Conservation (phyloP, 2,797 vertebrate genomes). For the Thamnophis elegans region DNA sequence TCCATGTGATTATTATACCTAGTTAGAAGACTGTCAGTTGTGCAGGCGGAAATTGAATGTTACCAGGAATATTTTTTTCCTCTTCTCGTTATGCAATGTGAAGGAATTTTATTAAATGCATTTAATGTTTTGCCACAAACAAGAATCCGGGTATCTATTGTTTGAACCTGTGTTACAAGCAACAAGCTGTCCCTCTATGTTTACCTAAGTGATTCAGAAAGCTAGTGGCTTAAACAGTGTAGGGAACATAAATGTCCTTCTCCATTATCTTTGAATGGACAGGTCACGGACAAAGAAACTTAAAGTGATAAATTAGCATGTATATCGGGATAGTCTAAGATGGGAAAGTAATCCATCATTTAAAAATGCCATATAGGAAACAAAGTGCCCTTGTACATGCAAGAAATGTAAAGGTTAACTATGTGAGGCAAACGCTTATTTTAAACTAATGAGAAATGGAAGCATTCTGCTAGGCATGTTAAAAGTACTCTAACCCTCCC, state of each 20-base stretch:
- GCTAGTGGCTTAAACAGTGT: not conserved
- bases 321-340: not conserved
- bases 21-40: not conserved
- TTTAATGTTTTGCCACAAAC: not conserved
- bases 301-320: not conserved
- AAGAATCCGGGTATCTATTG: not conserved
- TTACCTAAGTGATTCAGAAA: not conserved
- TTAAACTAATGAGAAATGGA: not conserved
- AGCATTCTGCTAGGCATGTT: not conserved
- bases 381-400: not conserved
- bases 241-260: not conserved
- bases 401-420: not conserved
- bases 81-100: not conserved
- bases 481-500: not conserved
- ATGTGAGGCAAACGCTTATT: not conserved
- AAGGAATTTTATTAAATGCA: not conserved
- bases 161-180: not conserved
- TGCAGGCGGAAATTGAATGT: not conserved
- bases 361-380: not conserved
- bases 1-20: not conserved
- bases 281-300: not conserved
- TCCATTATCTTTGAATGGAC: not conserved
- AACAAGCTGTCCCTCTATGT: not conserved
- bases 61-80: not conserved
- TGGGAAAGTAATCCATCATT: not conserved